A percentile compares a stretch with the other conserved stretches of the same genome.
Evolutionary conservation across 1,140 invertebrate species (phyloP).

Genomic region (Drosophila murphyi): DNA sequence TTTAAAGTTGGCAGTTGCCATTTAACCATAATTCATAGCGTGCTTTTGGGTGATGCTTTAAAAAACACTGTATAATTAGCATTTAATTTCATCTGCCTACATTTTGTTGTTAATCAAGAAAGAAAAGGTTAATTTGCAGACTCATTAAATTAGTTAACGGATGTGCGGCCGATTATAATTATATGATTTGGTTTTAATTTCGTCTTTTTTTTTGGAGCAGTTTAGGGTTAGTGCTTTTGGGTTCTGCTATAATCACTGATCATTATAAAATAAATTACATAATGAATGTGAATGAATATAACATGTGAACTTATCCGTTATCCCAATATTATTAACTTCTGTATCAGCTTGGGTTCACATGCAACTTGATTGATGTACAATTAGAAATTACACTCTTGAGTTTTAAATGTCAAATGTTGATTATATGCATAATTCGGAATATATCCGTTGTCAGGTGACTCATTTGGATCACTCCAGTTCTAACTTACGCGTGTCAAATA

Average conservation of each 20-base stretch:
- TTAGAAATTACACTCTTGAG: constrained; percentile 32
- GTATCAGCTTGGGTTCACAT: not conserved
- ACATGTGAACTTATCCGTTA: not conserved
- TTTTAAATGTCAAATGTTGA: constrained; percentile 3
- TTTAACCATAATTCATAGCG: constrained; percentile 63
- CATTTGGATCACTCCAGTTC: not conserved
- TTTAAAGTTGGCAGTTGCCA: constrained; percentile 50
- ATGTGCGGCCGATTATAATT: constrained; percentile 54
- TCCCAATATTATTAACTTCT: constrained; percentile 18
- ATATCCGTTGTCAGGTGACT: not conserved
- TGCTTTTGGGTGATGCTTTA: constrained; percentile 54
- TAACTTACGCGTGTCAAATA: constrained; percentile 2
- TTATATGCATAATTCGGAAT: not conserved
- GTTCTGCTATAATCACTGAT: constrained; percentile 17
- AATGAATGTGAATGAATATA: not conserved
- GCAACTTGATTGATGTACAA: constrained; percentile 41
- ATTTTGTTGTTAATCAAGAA: constrained; percentile 38
- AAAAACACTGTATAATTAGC: constrained; percentile 61
- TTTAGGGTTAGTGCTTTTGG: constrained; percentile 3
- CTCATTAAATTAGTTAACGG: constrained; percentile 72
- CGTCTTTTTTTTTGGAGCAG: too few species aligned
- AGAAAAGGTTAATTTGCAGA: constrained; percentile 58
- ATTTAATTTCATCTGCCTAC: constrained; percentile 55
- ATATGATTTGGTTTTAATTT: constrained; percentile 24
- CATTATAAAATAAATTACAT: constrained; percentile 56